Evolutionary conservation across 1,140 invertebrate species (phyloP).

Genomic region (Drosophila chauvacae): DNA sequence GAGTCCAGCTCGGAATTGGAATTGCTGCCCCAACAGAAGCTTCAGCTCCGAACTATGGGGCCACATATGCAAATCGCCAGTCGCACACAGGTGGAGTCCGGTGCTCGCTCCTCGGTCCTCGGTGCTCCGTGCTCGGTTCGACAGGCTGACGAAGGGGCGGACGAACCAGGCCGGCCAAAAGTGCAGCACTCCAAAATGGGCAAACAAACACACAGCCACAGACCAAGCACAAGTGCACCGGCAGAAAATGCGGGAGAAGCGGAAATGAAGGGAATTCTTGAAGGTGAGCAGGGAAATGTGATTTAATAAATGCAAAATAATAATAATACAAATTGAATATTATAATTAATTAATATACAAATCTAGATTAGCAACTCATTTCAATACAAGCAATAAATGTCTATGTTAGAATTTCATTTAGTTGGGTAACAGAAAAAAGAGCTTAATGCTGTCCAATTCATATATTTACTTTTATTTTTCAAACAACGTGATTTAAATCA

Average conservation of each 20-base stretch:
- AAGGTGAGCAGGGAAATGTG: not conserved
- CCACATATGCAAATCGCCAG: constrained; percentile 80
- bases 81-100: constrained; percentile 73
- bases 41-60: constrained; percentile 57
- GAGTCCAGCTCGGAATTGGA: constrained; percentile 36
- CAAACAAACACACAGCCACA: constrained; percentile 58
- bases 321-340: not conserved
- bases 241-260: not conserved
- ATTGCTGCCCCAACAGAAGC: constrained; percentile 74
- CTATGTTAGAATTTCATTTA: too few species aligned
- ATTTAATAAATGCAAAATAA: not conserved
- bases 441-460: too few species aligned
- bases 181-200: constrained; percentile 78
- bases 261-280: not conserved
- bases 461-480: not conserved
- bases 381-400: too few species aligned
- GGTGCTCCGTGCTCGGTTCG: constrained; percentile 30
- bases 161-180: constrained; percentile 63
- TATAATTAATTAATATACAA: not conserved
- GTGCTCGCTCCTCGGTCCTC: not conserved
- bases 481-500: not conserved
- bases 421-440: too few species aligned
- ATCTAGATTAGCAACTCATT: not conserved
- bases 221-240: constrained; percentile 16
- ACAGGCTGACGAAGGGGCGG: constrained; percentile 49